Conservation (phyloP, 2,113 vertebrate genomes). For the Cryptoleucopteryx plumbea region DNA sequence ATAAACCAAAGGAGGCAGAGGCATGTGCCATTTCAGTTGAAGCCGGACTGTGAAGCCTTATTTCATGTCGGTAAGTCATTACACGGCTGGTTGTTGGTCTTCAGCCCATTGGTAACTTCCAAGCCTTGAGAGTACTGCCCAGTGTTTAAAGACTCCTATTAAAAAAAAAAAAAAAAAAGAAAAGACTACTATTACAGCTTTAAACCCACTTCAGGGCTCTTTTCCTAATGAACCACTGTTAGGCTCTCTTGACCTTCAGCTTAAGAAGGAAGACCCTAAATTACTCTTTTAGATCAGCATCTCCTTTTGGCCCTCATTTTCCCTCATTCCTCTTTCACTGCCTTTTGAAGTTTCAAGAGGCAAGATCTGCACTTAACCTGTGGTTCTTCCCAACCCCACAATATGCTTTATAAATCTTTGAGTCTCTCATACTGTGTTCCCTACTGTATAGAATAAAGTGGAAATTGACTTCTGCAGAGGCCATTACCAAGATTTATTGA, state of each 20-base stretch:
- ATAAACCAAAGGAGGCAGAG: neutral
- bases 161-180: too few relatives aligned
- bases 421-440: constrained; percentile 22
- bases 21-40: neutral
- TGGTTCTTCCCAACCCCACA: neutral
- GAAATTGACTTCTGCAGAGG: constrained; percentile 35
- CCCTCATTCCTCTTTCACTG: neutral
- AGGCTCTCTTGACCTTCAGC: neutral
- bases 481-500: constrained; percentile 40
- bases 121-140: neutral
- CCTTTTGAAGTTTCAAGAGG: constrained; percentile 30
- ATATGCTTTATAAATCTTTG: constrained; percentile 38
- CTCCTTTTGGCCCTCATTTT: neutral
- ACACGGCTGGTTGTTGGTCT: neutral
- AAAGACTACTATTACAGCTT: neutral
- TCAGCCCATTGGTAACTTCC: neutral
- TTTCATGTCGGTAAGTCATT: neutral
- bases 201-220: neutral
- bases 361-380: constrained; percentile 18
- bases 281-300: neutral
- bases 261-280: neutral
- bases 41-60: neutral
- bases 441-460: constrained; percentile 51
- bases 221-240: neutral
- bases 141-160: neutral